These are phyloP conservation scores for Hormaphis cornu DNA, from an alignment of 1,140 invertebrate species.

Conservation along the genomic window DNA sequence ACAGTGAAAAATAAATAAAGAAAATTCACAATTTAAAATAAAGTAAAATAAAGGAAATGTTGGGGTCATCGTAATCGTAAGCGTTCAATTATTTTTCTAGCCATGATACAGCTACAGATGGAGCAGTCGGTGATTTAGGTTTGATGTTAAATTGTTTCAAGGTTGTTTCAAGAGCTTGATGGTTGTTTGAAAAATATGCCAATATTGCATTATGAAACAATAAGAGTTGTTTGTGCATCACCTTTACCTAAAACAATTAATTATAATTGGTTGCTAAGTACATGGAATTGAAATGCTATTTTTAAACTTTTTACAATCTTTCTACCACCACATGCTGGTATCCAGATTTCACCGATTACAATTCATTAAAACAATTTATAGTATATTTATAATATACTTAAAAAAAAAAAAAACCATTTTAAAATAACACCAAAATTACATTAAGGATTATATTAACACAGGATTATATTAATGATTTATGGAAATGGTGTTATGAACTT, in stretches of 20 bases:
- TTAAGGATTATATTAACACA: too few relatives aligned
- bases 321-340: too few relatives aligned
- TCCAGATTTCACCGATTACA: too few relatives aligned
- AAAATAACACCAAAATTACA: background rate
- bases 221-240: conserved; percentile 94
- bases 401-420: conserved; percentile 35
- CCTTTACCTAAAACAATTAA: conserved; percentile 68
- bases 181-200: conserved; percentile 93
- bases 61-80: background rate
- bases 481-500: too few relatives aligned
- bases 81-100: conserved; percentile 54
- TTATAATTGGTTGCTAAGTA: too few relatives aligned
- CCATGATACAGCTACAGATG: conserved; percentile 56
- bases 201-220: conserved; percentile 93
- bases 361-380: too few relatives aligned
- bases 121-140: conserved; percentile 61
- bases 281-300: too few relatives aligned
- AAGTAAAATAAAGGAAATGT: background rate
- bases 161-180: conserved; percentile 83
- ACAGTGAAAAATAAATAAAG: conserved; percentile 16
- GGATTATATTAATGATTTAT: too few relatives aligned
- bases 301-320: too few relatives aligned
- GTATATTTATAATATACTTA: too few relatives aligned
- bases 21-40: background rate
- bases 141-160: conserved; percentile 93